Percentiles rank a stretch among this genome's conserved stretches.
These are phyloP conservation scores for Andrena trimmerana DNA, from an alignment of 2,888 invertebrate species.

Conservation along the genomic window DNA sequence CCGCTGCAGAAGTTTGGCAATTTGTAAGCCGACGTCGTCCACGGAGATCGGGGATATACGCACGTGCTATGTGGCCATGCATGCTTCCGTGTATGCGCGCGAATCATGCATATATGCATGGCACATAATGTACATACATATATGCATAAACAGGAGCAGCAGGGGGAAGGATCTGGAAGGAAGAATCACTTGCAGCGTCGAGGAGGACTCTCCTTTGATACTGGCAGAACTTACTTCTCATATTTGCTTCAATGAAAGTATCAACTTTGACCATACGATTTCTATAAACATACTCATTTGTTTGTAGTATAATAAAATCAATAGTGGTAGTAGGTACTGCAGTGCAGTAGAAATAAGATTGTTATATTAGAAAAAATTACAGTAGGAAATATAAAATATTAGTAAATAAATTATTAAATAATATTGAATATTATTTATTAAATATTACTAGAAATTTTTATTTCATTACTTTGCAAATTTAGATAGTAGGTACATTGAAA, in stretches of 20 bases:
- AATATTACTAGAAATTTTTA: too few relatives aligned
- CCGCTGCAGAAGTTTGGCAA: slow-evolving; percentile 73
- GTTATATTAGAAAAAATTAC: too few relatives aligned
- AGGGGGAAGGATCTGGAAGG: slow-evolving; percentile 3
- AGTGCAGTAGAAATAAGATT: too few relatives aligned
- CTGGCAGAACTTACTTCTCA: background rate
- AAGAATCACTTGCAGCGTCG: slow-evolving; percentile 34
- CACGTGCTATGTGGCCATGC: slow-evolving; percentile 48
- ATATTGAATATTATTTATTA: too few relatives aligned
- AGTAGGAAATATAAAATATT: too few relatives aligned
- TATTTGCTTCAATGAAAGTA: slow-evolving; percentile 10
- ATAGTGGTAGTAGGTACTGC: too few relatives aligned
- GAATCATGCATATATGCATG: slow-evolving; percentile 68
- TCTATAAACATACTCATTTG: background rate
- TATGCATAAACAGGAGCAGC: slow-evolving; percentile 40
- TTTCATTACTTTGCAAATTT: too few relatives aligned
- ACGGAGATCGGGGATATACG: slow-evolving; percentile 56
- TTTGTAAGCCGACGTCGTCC: slow-evolving; percentile 72
- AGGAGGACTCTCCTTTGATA: slow-evolving; percentile 28
- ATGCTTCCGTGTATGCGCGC: slow-evolving; percentile 48
- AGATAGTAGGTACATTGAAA: too few relatives aligned
- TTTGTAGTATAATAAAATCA: too few relatives aligned
- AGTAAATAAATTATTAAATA: too few relatives aligned
- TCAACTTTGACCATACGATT: too few relatives aligned
- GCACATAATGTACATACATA: slow-evolving; percentile 57